Conservation (phyloP, 2,888 invertebrate species). For the Rhopalosiphum nymphaeae region DNA sequence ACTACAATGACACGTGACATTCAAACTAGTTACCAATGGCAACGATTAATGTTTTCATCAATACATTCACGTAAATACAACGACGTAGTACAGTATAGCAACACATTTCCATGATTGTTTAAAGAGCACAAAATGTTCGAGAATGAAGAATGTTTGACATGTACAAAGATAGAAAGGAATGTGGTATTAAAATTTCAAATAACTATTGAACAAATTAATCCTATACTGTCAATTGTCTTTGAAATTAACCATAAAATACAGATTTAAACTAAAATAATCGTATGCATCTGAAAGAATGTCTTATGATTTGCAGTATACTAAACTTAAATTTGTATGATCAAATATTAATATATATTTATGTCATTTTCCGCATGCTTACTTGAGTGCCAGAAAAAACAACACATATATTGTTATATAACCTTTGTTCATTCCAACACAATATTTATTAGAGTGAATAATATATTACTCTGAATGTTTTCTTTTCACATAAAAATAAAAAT, state of each 20-base stretch:
- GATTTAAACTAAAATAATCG: not conserved
- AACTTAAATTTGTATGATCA: not conserved
- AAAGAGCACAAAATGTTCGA: not conserved
- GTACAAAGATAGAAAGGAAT: not conserved
- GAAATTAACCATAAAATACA: not conserved
- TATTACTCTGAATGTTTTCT: not conserved
- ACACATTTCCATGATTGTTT: not conserved
- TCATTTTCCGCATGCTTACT: not conserved
- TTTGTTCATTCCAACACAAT: not conserved
- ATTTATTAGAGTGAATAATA: not conserved
- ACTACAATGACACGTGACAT: not conserved
- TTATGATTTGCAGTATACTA: not conserved
- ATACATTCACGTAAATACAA: not conserved
- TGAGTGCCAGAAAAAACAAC: not conserved
- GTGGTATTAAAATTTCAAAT: not conserved
- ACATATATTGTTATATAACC: too few species aligned
- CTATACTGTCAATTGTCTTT: not conserved
- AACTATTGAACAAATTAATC: not conserved
- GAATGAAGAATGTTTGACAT: not conserved
- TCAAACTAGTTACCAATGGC: not conserved
- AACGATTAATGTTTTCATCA: not conserved
- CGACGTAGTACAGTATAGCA: not conserved
- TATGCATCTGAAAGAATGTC: not conserved
- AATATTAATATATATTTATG: not conserved
- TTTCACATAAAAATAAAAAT: slow-evolving; percentile 22